Percentiles rank a stretch among this genome's conserved stretches.
Conservation (phyloP, 2,113 vertebrate species). For the Corythornis madagascariensis region DNA sequence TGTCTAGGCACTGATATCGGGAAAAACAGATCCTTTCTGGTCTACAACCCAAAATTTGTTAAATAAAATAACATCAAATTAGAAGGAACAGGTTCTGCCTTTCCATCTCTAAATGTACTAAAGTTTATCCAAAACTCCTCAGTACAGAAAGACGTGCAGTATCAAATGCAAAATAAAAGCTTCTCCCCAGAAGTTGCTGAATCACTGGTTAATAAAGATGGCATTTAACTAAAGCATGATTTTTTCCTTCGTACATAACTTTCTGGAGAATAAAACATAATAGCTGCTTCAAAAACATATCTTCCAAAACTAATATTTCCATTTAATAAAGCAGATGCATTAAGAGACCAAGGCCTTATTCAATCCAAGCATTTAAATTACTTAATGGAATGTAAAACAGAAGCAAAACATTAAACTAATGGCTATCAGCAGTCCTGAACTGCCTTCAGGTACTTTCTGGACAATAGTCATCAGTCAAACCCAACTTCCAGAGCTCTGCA, state of each 20-base stretch:
- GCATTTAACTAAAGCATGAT: background rate
- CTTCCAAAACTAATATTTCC: background rate
- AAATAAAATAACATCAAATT: background rate
- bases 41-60: background rate
- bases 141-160: background rate
- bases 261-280: background rate
- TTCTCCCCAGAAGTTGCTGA: background rate
- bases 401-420: background rate
- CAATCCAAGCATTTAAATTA: background rate
- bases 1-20: background rate
- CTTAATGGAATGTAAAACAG: constrained; percentile 8
- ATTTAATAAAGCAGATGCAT: constrained; percentile 4
- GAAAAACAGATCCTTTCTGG: background rate
- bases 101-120: background rate
- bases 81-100: background rate
- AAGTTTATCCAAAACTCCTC: background rate
- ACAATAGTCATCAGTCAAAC: background rate
- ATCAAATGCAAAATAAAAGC: background rate
- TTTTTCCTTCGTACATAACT: background rate
- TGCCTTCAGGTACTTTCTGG: background rate
- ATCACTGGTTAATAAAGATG: background rate
- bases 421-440: background rate
- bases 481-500: background rate
- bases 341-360: background rate
- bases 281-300: background rate